Percentiles rank a stretch among this genome's conserved stretches.
Evolutionary conservation across 2,113 vertebrate genomes (phyloP).

Genomic region (Macrotus californicus): DNA sequence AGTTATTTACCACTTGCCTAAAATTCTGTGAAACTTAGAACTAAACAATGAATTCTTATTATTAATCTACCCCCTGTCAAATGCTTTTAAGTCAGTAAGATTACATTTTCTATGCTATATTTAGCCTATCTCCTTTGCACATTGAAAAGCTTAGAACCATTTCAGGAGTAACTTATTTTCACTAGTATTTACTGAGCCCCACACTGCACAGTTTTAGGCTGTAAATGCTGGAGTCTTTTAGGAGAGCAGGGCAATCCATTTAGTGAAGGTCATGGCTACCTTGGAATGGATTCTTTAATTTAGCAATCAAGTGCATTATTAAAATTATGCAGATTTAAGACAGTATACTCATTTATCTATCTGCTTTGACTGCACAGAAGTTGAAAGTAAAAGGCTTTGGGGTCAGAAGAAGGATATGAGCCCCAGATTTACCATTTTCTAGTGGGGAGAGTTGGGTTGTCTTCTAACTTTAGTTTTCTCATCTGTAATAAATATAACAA

Average conservation of each 20-base stretch:
- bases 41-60: neutral
- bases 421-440: neutral
- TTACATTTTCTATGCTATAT: neutral
- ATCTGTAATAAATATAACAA: neutral
- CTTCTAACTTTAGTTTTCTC: neutral
- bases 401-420: neutral
- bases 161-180: neutral
- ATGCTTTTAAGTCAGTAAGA: neutral
- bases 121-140: neutral
- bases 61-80: neutral
- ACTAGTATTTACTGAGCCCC: neutral
- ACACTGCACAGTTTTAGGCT: neutral
- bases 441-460: neutral
- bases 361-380: neutral
- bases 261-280: neutral
- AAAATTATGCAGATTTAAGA: neutral
- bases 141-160: neutral
- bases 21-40: neutral
- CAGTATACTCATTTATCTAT: neutral
- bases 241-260: neutral
- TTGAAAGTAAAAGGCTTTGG: neutral
- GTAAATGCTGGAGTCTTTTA: neutral
- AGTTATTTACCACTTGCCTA: neutral
- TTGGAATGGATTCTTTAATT: neutral
- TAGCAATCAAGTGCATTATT: neutral